Conservation (phyloP, 2,888 invertebrate genomes). For the Spicauda simplicius region DNA sequence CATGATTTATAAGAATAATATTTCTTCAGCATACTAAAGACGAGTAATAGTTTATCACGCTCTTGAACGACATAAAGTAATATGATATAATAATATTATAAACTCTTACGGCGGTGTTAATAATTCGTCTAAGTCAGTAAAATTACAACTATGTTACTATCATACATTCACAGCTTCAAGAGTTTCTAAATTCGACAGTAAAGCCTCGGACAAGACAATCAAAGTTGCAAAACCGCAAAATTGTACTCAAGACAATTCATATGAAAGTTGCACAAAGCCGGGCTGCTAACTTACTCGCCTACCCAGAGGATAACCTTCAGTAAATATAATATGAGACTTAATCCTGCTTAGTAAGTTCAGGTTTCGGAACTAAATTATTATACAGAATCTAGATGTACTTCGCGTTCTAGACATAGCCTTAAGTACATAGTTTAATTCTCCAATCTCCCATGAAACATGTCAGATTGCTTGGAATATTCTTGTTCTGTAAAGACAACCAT, state of each 20-base stretch:
- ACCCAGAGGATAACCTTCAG: conserved; percentile 18
- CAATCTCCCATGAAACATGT: too few species aligned
- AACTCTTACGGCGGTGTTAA: not conserved
- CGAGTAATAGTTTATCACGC: not conserved
- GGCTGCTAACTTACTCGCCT: conserved; percentile 18
- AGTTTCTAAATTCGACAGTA: conserved; percentile 1
- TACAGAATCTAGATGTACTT: not conserved
- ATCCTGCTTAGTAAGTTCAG: conserved; percentile 17
- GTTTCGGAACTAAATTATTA: conserved; percentile 16
- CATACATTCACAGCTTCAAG: not conserved
- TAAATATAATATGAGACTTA: conserved; percentile 32
- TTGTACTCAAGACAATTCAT: conserved; percentile 19
- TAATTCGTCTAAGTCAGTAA: not conserved
- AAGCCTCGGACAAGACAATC: not conserved
- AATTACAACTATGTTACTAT: not conserved
- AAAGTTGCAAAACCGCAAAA: conserved; percentile 26
- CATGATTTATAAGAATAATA: not conserved
- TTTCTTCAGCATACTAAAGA: not conserved
- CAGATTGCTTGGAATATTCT: too few species aligned
- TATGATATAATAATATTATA: not conserved
- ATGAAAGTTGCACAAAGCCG: conserved; percentile 25
- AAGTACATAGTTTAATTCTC: too few species aligned
- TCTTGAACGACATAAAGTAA: too few species aligned
- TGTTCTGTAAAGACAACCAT: too few species aligned
- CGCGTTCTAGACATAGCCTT: too few species aligned